phyloP scores from a whole-genome alignment of 2,113 vertebrate species.

The Lamprotornis superbus region DNA sequence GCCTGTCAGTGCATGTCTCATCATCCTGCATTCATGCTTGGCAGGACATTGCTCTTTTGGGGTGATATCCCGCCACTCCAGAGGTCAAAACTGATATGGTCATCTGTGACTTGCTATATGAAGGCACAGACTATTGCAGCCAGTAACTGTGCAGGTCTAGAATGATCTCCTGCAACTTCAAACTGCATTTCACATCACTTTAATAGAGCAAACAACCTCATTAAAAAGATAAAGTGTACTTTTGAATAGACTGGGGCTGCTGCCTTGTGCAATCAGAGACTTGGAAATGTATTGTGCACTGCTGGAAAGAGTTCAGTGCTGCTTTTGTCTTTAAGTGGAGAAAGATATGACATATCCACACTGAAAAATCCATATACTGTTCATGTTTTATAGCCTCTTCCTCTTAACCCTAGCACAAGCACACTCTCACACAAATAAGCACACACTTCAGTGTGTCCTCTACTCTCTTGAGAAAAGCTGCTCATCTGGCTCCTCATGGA shows the following conservation, averaged over 20 bases:
- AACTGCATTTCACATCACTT: neutral
- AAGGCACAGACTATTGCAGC: neutral
- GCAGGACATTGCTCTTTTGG: accelerated
- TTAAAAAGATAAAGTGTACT: neutral
- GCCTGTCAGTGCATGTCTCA: neutral
- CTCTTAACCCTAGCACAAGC: neutral
- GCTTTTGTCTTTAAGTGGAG: neutral
- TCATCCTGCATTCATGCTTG: neutral
- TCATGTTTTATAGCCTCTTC: neutral
- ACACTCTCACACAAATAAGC: neutral
- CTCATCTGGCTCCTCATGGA: neutral
- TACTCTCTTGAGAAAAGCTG: neutral
- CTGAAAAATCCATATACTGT: neutral
- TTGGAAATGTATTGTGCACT: neutral
- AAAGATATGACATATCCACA: neutral
- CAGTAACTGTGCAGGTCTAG: neutral
- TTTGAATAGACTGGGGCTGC: neutral
- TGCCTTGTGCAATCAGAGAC: neutral
- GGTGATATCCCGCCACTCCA: neutral
- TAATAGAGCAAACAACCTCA: neutral
- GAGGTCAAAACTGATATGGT: neutral
- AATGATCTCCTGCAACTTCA: neutral
- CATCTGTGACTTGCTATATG: neutral
- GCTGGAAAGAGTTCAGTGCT: neutral
- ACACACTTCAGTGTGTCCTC: neutral